These are phyloP conservation scores for Amaurobius ferox DNA, from an alignment of 2,888 invertebrate species.

Conservation along the genomic window DNA sequence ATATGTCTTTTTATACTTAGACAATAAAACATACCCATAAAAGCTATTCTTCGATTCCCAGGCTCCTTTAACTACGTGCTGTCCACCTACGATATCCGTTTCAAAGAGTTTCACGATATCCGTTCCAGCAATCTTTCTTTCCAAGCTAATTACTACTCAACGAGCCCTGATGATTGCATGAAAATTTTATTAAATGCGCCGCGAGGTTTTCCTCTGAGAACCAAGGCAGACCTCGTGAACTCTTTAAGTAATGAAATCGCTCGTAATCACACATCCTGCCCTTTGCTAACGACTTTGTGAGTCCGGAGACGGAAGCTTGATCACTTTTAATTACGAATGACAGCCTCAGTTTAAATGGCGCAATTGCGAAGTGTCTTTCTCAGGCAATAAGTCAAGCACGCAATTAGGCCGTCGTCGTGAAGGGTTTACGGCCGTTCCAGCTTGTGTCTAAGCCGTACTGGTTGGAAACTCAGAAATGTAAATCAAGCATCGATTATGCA, in stretches of 20 bases:
- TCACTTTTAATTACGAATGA: slow-evolving; percentile 58
- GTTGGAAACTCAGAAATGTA: too few relatives aligned
- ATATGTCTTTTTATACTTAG: too few relatives aligned
- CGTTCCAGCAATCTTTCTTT: slow-evolving; percentile 58
- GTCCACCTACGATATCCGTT: slow-evolving; percentile 7
- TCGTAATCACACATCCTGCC: slow-evolving; percentile 47
- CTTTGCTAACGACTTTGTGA: slow-evolving; percentile 60
- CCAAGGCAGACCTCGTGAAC: slow-evolving; percentile 62
- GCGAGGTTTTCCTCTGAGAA: slow-evolving; percentile 66
- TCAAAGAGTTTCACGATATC: slow-evolving; percentile 5
- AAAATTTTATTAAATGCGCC: slow-evolving; percentile 70
- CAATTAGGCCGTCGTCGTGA: neutral
- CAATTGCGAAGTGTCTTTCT: slow-evolving; percentile 13
- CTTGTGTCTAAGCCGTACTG: too few relatives aligned
- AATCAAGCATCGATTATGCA: too few relatives aligned
- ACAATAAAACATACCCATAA: too few relatives aligned
- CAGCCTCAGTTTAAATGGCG: slow-evolving; percentile 16
- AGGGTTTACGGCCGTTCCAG: too few relatives aligned
- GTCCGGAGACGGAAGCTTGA: slow-evolving; percentile 52
- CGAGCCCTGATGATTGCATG: slow-evolving; percentile 48
- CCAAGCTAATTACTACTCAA: slow-evolving; percentile 13
- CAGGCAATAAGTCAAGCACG: neutral
- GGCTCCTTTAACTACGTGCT: too few relatives aligned
- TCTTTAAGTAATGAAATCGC: slow-evolving; percentile 59
- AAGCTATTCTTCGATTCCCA: too few relatives aligned